phyloP scores from a whole-genome alignment of 2,113 vertebrate genomes.

The Pithys albifrons region DNA sequence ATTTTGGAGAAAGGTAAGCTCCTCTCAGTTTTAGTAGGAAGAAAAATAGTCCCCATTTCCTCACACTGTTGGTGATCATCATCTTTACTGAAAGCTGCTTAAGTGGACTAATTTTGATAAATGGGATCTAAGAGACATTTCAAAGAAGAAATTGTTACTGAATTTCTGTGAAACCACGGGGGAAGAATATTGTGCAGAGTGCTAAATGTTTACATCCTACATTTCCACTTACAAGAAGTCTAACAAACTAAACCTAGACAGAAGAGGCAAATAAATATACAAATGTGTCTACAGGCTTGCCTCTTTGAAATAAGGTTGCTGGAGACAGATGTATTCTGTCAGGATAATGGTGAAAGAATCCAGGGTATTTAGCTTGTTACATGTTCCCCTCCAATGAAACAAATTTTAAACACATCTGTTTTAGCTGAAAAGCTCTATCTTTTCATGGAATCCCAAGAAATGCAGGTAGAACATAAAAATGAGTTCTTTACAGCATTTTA shows the following conservation, averaged over 20 bases:
- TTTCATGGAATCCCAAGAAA: neutral
- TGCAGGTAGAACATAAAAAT: neutral
- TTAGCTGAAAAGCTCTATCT: neutral
- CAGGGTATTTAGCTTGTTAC: neutral
- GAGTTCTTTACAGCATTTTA: neutral
- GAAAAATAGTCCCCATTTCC: neutral
- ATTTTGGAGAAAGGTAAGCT: neutral
- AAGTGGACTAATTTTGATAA: neutral
- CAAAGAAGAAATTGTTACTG: neutral
- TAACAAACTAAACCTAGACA: neutral
- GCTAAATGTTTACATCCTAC: neutral
- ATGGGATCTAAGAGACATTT: neutral
- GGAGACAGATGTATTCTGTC: neutral
- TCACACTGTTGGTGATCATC: neutral
- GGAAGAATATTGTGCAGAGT: neutral
- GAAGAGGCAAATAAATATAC: neutral
- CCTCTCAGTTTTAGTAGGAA: neutral
- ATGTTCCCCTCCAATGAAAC: neutral
- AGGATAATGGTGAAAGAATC: neutral
- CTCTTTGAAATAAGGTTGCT: neutral
- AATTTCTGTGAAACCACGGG: neutral
- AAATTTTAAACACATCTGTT: neutral
- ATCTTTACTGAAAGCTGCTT: neutral
- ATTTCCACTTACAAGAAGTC: neutral
- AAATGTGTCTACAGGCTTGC: neutral